Base-by-base conservation (phyloP, 2,113 vertebrate species). In the Lampris megalopsis region DNA sequence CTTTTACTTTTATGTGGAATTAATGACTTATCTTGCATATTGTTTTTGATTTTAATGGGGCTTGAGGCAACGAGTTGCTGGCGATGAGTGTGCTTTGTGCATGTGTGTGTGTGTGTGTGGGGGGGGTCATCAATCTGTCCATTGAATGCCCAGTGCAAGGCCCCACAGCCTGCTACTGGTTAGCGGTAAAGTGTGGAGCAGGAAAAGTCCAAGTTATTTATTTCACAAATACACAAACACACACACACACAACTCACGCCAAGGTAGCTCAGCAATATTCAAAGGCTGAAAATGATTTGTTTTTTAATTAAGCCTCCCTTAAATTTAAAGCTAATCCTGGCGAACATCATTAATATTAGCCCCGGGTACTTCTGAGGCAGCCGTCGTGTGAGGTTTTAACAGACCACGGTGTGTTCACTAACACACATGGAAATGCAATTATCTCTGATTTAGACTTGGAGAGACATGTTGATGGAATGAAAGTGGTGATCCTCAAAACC, bases 211-310 rank as follows among this genome's bases (percentile, higher is more conserved):
- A 0, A 4, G 0, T 42, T 57, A 24, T 24, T 24, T 24, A 24
- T 24, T 24, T 24, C 9, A 48, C 47, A 5, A 10, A 7, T 6
- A 52, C 63, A 9, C 24, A n/a, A n/a, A n/a, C n/a, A 24, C 24
- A 24, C 24, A 24, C 10, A 9, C 6, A 56, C 9, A 37, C 43
- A 68, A 84, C 72, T 56, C 11, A 62, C 41, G 43, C 70, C 52
- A 37, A 9, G 24, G 24, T 24, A 24, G 24, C 24, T 24, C 24
- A 24, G 0, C 24, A 24, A 24, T 24, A 60, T 81, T 71, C 58
- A 5, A 67, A 79, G 75, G 63, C 66, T 6, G 75, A 63, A 81
- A 79, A 79, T 70, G 56, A 74, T 66, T 80, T n/a, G 64, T 75
- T 47, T 47, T 43, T 78, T 78, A 8, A 50, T 76, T 77, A 63